Evolutionary conservation across 2,888 invertebrate species (phyloP), one percentile per base, ranked within the genome.

Genomic region (Aporophyla lueneburgensis): DNA sequence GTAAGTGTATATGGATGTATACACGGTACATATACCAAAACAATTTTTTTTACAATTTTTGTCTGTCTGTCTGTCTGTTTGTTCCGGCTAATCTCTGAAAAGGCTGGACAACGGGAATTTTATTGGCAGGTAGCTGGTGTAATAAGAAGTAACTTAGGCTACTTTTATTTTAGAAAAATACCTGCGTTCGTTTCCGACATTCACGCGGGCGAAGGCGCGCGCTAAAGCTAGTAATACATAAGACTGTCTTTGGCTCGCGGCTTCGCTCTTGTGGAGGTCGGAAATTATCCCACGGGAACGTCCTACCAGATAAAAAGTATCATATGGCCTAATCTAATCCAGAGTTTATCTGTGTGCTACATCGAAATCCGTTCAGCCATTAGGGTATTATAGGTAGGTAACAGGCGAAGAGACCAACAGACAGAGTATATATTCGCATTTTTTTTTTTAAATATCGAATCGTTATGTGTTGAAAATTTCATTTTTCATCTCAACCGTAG

Each of bases 401-500:
- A n/a, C 16, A 43, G 40, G n/a, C n/a, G 5, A 9, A 16, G 4
- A 14, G 7, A n/a, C 14, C 1, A 21, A 40, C 40, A 62, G 6
- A 12, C 0, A 43, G 5, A 40, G n/a, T 19, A 43, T 46, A 19
- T 19, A 12, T 46, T 24, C 24, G 19, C 12, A 24, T 63, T n/a
- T 10, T 58, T 58, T 49, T 62, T 12, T 24, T 1, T 40, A 54
- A 70, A 24, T 56, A 40, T 71, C 19, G 1, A 3, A 56, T 33
- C 9, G 10, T 21, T 40, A 67, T 63, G 24, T 69, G n/a, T 71
- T 58, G 58, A 9, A 19, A 43, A 40, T 46, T 21, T 62, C 56
- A 58, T 86, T 72, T 67, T 71, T 61, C 9, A 74, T 67, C 10
- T 76, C 66, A 80, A 72, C 72, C 53, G 58, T 51, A 56, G 43